These are phyloP conservation scores for Halisarca cf. caerulea DNA, from an alignment of 37 sponge, comb jelly and placozoan genomes.

Conservation along the genomic window DNA sequence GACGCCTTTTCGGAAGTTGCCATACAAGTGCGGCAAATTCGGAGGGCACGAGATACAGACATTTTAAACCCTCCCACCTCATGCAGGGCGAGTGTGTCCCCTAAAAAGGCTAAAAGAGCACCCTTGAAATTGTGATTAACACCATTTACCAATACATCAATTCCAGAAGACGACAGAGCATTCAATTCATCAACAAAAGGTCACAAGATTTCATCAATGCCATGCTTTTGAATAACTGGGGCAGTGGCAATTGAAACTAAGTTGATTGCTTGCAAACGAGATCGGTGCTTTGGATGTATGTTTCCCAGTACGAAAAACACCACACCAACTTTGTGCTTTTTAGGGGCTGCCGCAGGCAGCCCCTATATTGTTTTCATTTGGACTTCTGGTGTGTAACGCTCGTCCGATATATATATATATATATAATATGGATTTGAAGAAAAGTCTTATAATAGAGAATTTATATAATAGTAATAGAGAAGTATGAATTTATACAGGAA, in stretches of 20 bases:
- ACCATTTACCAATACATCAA: background rate
- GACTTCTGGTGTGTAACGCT: too few relatives aligned
- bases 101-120: conserved; percentile 35
- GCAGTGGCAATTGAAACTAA: conserved; percentile 25
- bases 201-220: conserved; percentile 22
- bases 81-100: conserved; percentile 28
- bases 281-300: conserved; percentile 17
- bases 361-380: too few relatives aligned
- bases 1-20: background rate
- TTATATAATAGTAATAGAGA: too few relatives aligned
- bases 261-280: conserved; percentile 12
- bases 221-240: conserved; percentile 41
- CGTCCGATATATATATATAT: too few relatives aligned
- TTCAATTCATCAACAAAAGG: conserved; percentile 46
- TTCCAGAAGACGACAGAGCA: conserved; percentile 11
- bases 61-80: conserved; percentile 44
- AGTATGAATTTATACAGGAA: too few relatives aligned
- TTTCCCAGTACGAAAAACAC: conserved; percentile 44
- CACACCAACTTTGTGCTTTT: conserved; percentile 44
- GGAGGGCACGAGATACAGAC: conserved; percentile 38
- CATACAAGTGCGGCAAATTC: conserved; percentile 41
- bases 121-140: conserved; percentile 8
- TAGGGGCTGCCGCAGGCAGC: too few relatives aligned
- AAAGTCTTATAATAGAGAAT: too few relatives aligned
- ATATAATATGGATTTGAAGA: too few relatives aligned